Evolutionary conservation across 2,113 vertebrate genomes (phyloP).

Genomic region (Mellivora capensis): DNA sequence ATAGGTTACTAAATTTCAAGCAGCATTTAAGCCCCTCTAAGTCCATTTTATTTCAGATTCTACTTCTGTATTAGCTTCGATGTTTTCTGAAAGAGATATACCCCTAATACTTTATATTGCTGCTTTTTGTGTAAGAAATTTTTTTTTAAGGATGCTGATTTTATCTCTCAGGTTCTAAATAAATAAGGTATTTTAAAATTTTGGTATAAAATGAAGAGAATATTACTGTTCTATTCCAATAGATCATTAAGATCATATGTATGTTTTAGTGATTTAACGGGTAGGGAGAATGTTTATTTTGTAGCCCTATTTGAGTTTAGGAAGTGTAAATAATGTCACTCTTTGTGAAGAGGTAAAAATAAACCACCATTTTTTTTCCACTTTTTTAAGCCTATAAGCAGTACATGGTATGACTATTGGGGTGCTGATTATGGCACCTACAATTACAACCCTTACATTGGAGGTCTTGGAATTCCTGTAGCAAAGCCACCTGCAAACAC

Average conservation of each 20-base stretch:
- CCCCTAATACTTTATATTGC: background rate
- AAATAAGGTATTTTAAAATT: background rate
- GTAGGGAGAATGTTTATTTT: background rate
- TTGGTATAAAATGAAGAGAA: background rate
- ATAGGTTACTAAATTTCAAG: background rate
- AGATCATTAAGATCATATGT: background rate
- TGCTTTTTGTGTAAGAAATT: background rate
- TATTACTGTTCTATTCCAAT: background rate
- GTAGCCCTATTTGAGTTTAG: background rate
- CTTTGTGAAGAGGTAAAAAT: background rate
- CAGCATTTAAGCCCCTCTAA: background rate
- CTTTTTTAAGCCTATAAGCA: conserved; percentile 94
- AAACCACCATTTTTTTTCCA: background rate
- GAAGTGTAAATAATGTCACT: background rate
- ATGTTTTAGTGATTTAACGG: background rate
- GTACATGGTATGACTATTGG: conserved; percentile 99
- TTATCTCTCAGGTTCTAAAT: background rate
- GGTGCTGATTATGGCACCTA: conserved; percentile 97
- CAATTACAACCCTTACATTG: conserved; percentile 97
- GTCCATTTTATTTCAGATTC: background rate
- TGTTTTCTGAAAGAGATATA: background rate
- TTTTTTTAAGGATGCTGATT: background rate
- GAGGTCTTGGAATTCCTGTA: conserved; percentile 94
- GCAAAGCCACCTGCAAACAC: conserved; percentile 91
- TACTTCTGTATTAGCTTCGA: background rate